These are phyloP conservation scores for Porites evermanni DNA, from an alignment of 92 coral and sea anemone genomes.

Conservation along the genomic window DNA sequence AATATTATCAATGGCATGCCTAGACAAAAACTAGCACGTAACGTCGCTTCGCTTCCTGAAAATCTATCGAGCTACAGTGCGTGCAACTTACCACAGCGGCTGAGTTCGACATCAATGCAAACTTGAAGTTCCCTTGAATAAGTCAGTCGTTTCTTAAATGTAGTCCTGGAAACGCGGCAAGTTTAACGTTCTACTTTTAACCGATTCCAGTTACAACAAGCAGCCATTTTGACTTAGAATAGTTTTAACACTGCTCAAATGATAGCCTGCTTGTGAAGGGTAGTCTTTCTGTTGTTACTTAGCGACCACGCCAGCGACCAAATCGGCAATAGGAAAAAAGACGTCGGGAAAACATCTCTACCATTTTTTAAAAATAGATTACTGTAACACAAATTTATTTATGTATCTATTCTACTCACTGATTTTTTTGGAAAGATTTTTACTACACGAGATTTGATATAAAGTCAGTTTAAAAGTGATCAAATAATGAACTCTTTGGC, in stretches of 20 bases:
- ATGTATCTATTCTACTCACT: too few species aligned
- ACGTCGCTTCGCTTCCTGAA: background rate
- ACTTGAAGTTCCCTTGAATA: background rate
- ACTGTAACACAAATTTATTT: background rate
- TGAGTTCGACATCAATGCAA: constrained; percentile 41
- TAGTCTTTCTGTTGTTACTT: background rate
- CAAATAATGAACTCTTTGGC: background rate
- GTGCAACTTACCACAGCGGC: constrained; percentile 21
- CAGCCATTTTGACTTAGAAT: background rate
- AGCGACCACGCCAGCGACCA: constrained; percentile 32
- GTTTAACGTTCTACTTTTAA: background rate
- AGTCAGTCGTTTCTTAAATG: background rate
- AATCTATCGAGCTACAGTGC: background rate
- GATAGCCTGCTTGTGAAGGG: background rate
- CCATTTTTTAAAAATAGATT: too few species aligned
- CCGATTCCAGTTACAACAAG: constrained; percentile 2
- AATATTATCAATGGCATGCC: background rate
- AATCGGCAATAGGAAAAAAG: too few species aligned
- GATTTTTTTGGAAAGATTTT: background rate
- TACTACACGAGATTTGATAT: background rate
- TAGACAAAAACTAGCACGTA: constrained; percentile 20
- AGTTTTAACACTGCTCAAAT: background rate
- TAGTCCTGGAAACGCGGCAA: background rate
- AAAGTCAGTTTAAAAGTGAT: background rate
- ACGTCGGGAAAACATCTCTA: too few species aligned